Base-by-base conservation (phyloP, 2,888 invertebrate species). In the Tachystola acroxantha region DNA sequence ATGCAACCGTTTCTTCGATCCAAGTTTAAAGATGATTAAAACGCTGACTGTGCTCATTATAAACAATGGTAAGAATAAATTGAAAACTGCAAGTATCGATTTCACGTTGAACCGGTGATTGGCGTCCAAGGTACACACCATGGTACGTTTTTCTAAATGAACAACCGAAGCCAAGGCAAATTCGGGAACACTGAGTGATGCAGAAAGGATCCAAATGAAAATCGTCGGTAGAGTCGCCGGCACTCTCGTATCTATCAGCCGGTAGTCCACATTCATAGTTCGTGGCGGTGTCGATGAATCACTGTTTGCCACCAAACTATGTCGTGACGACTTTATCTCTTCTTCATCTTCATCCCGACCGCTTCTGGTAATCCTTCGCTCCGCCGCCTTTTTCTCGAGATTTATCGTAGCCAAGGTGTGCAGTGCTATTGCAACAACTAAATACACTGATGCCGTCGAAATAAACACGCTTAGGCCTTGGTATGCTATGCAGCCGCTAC, bases 121-220 rank as follows among this genome's bases (percentile, higher is more conserved):
- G 14, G 80, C 73, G 48, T 90, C 89, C 16, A 88, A 71, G 10
- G 88, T 85, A 55, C 91, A 91, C 19, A 88, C 49, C 9, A 77
- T 66, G 7, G 60, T 51, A 32, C 73, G 69, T 29, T 68, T 59
- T 36, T 80, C 76, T 3, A 75, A 54, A 40, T 72, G 66, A 31
- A 88, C 62, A 29, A 81, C 82, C 4, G 88, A 82, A 3, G 90
- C 87, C 44, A 90, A 65, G 16, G 82, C 76, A 59, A 88, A 89
- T 50, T 89, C 88, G 7, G 91, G 91, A 32, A 91, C 78, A 58
- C 91, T 89, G 22, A 90, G 61, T 1, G 91, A 91, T 28, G 85
- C 60, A 22, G 89, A 81, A 32, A 90, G 58, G 43, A 89, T 75
- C 91, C 91, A 91, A 32, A 90, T 80, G 46, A 90, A 86, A 37